Percentiles rank a stretch among this genome's conserved stretches.
phyloP scores from a whole-genome alignment of 2,888 invertebrate species.

The Scelioninae gen. 1 region DNA sequence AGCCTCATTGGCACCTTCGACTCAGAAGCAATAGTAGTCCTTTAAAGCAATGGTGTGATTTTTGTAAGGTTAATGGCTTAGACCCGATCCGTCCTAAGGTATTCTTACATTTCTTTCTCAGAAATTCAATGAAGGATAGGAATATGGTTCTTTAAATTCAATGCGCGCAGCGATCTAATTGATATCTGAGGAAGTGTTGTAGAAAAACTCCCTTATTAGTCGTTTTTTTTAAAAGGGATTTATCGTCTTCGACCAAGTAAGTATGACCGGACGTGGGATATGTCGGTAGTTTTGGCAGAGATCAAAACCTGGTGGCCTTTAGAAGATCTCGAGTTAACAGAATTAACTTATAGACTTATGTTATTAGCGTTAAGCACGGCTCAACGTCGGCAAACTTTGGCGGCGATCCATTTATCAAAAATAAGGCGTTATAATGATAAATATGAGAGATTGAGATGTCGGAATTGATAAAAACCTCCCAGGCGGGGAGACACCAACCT shows the following conservation, averaged over 20 bases:
- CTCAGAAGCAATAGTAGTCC: too few species aligned
- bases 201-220: conserved; percentile 2
- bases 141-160: too few species aligned
- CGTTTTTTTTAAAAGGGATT: conserved; percentile 38
- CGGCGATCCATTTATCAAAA: conserved; percentile 18
- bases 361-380: conserved; percentile 30
- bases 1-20: too few species aligned
- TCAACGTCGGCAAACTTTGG: conserved; percentile 26
- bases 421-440: background rate
- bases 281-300: conserved; percentile 20
- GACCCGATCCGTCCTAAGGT: too few species aligned
- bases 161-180: too few species aligned
- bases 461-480: conserved; percentile 31
- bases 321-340: background rate
- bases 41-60: too few species aligned
- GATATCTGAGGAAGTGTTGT: conserved; percentile 18
- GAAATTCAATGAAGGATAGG: too few species aligned
- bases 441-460: conserved; percentile 24
- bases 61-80: too few species aligned
- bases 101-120: too few species aligned
- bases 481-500: conserved; percentile 14
- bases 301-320: conserved; percentile 21
- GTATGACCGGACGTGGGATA: conserved; percentile 37
- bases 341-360: conserved; percentile 13
- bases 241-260: conserved; percentile 28